Evolutionary conservation across 1,140 invertebrate genomes (phyloP).

Genomic region (Hestina assimilis): DNA sequence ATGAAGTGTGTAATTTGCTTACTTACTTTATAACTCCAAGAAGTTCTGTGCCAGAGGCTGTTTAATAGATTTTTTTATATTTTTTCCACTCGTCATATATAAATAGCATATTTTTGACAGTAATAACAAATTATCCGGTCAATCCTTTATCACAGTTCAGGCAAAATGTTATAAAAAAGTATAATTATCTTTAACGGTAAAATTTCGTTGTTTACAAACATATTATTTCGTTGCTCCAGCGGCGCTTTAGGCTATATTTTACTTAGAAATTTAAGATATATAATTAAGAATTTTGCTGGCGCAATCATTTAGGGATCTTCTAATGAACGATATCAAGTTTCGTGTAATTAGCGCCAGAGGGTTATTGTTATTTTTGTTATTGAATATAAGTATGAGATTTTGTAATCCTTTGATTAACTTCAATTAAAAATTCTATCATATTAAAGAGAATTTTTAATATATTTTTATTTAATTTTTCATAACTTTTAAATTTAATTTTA

Average conservation of each 20-base stretch:
- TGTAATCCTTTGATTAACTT: conserved; percentile 5
- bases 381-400: conserved; percentile 42
- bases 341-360: conserved; percentile 70
- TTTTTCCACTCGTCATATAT: neutral
- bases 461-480: too few relatives aligned
- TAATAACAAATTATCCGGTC: conserved; percentile 41
- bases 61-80: neutral
- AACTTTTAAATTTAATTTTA: too few relatives aligned
- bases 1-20: conserved; percentile 65
- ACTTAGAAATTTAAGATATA: conserved; percentile 77
- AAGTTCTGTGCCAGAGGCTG: neutral
- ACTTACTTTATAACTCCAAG: neutral
- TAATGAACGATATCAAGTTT: conserved; percentile 76
- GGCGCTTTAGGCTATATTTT: conserved; percentile 68
- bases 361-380: conserved; percentile 63
- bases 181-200: conserved; percentile 70
- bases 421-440: neutral
- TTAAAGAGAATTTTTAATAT: too few relatives aligned
- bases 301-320: conserved; percentile 72
- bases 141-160: conserved; percentile 38
- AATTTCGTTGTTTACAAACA: conserved; percentile 74
- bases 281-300: conserved; percentile 76
- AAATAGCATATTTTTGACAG: conserved; percentile 23
- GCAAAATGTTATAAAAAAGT: conserved; percentile 52
- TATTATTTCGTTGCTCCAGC: conserved; percentile 70